Conservation (phyloP, 2,888 invertebrate genomes). For the Pseudanteris insignis region DNA sequence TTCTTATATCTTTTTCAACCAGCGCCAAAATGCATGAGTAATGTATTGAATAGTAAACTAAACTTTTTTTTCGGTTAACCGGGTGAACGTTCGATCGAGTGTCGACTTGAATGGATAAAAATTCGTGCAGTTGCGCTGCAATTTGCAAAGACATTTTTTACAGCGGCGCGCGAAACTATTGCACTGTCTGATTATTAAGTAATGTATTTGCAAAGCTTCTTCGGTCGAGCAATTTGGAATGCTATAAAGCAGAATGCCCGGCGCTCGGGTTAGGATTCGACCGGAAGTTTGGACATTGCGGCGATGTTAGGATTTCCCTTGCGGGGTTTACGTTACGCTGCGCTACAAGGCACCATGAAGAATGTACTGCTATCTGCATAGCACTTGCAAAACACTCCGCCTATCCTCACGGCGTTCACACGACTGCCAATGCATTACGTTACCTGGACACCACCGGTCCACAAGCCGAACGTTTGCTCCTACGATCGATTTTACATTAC, state of each 20-base stretch:
- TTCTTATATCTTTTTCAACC: too few species aligned
- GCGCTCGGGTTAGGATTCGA: constrained; percentile 28
- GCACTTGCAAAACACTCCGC: constrained; percentile 51
- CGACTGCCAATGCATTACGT: constrained; percentile 32
- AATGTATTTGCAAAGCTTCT: constrained; percentile 31
- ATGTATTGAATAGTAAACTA: constrained; percentile 29
- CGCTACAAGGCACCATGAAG: constrained; percentile 58
- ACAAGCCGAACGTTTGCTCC: constrained; percentile 30
- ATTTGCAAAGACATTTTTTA: too few species aligned
- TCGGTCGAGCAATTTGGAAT: constrained; percentile 26
- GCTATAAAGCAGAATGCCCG: constrained; percentile 27
- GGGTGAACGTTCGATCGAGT: too few species aligned
- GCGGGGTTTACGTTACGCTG: constrained; percentile 60
- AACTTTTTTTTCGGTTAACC: too few species aligned
- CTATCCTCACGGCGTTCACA: constrained; percentile 49
- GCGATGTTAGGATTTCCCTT: constrained; percentile 62
- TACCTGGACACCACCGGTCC: constrained; percentile 26
- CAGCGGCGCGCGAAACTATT: constrained; percentile 8
- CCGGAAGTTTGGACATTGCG: constrained; percentile 48
- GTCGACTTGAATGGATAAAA: too few species aligned
- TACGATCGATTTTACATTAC: constrained; percentile 43
- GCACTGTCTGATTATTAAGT: constrained; percentile 22
- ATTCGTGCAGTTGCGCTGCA: too few species aligned
- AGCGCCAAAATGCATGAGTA: too few species aligned
- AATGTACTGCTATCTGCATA: constrained; percentile 59